These are phyloP conservation scores for Pristiophorus japonicus DNA, from an alignment of 2,113 vertebrate species.

Conservation along the genomic window DNA sequence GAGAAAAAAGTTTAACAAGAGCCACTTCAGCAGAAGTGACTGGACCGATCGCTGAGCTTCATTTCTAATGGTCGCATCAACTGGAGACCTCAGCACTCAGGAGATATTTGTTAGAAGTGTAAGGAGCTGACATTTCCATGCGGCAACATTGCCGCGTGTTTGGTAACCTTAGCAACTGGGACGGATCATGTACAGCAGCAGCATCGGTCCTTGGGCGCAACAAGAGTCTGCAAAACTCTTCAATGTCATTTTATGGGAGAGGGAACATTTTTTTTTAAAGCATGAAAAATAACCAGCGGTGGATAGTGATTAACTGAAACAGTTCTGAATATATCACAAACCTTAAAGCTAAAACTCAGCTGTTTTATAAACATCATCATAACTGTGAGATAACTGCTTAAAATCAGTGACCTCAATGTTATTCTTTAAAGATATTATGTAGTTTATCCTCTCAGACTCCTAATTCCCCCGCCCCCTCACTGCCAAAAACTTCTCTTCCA, in stretches of 20 bases:
- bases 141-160: not conserved
- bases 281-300: not conserved
- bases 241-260: not conserved
- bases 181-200: not conserved
- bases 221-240: not conserved
- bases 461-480: too few relatives aligned
- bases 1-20: not conserved
- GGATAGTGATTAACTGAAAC: not conserved
- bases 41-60: not conserved
- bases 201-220: not conserved
- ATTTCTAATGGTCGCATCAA: not conserved
- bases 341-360: not conserved
- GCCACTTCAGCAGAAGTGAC: not conserved
- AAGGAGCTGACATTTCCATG: not conserved
- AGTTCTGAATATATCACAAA: not conserved
- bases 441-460: too few relatives aligned
- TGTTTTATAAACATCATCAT: not conserved
- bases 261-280: not conserved
- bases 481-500: too few relatives aligned
- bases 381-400: not conserved
- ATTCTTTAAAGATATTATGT: not conserved
- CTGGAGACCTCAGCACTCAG: not conserved
- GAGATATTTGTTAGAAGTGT: slow-evolving; percentile 1
- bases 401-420: not conserved
- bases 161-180: slow-evolving; percentile 32